phyloP scores from a whole-genome alignment of 2,113 vertebrate genomes.

The Amazona vittata region DNA sequence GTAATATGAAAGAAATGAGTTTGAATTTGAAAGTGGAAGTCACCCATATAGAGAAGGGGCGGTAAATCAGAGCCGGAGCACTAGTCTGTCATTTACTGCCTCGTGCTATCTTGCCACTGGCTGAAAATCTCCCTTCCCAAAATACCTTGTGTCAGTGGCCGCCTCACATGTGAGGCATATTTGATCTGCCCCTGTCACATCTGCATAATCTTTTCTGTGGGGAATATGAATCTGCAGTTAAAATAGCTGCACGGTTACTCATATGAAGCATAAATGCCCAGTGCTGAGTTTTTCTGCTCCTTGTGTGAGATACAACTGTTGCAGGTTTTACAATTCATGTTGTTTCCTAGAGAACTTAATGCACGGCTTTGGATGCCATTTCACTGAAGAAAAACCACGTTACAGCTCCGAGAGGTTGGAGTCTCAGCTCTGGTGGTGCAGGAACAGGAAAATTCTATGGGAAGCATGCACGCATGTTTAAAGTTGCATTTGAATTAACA shows the following conservation, averaged over 20 bases:
- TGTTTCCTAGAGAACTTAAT: not conserved
- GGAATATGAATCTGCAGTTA: not conserved
- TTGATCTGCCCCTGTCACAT: not conserved
- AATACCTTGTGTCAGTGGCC: not conserved
- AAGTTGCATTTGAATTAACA: not conserved
- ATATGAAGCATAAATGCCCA: not conserved
- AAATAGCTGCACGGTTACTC: not conserved
- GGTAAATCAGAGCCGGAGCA: not conserved
- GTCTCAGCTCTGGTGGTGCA: not conserved
- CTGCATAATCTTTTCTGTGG: not conserved
- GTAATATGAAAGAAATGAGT: not conserved
- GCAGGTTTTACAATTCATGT: not conserved
- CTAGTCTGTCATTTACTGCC: not conserved
- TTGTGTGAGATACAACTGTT: not conserved
- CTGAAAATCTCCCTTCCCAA: not conserved
- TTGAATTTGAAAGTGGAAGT: not conserved
- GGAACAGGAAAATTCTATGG: not conserved
- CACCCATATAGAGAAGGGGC: not conserved
- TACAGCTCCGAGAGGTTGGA: not conserved
- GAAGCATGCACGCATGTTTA: not conserved
- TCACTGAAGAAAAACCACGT: not conserved
- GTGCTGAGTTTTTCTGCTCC: not conserved
- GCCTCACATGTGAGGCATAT: not conserved
- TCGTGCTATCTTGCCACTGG: not conserved
- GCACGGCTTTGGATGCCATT: not conserved